These are phyloP conservation scores for Hepsetus odoe DNA, from an alignment of 2,113 vertebrate species.

Conservation along the genomic window DNA sequence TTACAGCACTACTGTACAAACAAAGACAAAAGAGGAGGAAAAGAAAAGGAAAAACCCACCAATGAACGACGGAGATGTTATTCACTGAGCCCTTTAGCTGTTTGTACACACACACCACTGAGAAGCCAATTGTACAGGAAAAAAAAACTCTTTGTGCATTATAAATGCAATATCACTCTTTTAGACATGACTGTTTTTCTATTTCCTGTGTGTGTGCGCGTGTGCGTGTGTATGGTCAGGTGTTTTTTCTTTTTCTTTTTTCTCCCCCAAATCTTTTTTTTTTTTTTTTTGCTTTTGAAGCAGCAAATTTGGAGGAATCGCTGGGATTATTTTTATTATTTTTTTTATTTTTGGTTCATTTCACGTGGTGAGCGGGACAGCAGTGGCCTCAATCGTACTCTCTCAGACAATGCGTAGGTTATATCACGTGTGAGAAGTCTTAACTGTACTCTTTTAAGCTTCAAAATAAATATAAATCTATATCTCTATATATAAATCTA, in stretches of 20 bases:
- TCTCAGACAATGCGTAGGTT: slow-evolving; percentile 95
- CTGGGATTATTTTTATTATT: slow-evolving; percentile 23
- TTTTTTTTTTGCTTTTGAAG: slow-evolving; percentile 67
- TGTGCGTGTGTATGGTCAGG: slow-evolving; percentile 74
- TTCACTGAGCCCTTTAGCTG: slow-evolving; percentile 95
- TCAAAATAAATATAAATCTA: slow-evolving; percentile 97
- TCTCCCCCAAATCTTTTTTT: slow-evolving; percentile 85
- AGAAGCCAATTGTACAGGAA: slow-evolving; percentile 93
- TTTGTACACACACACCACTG: slow-evolving; percentile 76
- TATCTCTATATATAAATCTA: slow-evolving; percentile 84
- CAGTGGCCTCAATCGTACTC: slow-evolving; percentile 80
- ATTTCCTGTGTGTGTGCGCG: slow-evolving; percentile 89
- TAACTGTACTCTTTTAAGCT: slow-evolving; percentile 99
- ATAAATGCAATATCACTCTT: slow-evolving; percentile 97
- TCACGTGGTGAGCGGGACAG: slow-evolving; percentile 75
- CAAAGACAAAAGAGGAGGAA: slow-evolving; percentile 48
- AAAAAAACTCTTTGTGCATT: slow-evolving; percentile 92
- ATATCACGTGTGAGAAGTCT: slow-evolving; percentile 98
- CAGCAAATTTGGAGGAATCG: slow-evolving; percentile 83
- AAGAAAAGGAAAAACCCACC: slow-evolving; percentile 42
- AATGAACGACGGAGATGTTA: slow-evolving; percentile 54
- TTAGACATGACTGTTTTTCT: slow-evolving; percentile 96
- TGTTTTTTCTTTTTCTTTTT: slow-evolving; percentile 71
- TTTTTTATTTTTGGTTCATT: slow-evolving; percentile 40
- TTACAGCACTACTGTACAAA: slow-evolving; percentile 94